phyloP scores from a whole-genome alignment of 2,113 vertebrate species.

The Coreoperca whiteheadi region DNA sequence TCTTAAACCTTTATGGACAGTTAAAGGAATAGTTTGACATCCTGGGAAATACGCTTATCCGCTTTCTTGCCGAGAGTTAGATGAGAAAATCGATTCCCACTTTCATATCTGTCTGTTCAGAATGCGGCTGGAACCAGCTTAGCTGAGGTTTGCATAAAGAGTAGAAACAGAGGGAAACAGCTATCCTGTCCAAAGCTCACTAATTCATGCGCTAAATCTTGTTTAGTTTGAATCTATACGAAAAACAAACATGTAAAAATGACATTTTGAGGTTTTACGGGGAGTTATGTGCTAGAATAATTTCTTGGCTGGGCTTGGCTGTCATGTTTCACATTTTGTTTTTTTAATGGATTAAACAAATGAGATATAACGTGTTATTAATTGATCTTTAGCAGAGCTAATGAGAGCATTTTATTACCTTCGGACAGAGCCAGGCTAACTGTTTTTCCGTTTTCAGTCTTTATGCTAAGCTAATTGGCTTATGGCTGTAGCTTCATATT shows the following conservation, averaged over 20 bases:
- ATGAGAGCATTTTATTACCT: neutral
- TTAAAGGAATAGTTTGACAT: neutral
- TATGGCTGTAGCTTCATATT: neutral
- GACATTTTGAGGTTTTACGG: neutral
- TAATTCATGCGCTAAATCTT: neutral
- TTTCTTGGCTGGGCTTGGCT: neutral
- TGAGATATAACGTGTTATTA: too few relatives aligned
- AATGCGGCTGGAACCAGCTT: neutral
- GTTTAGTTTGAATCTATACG: neutral
- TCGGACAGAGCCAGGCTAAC: neutral
- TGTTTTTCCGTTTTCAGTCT: neutral
- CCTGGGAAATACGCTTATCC: fast-evolving
- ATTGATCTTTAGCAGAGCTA: too few relatives aligned
- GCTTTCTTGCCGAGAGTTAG: neutral
- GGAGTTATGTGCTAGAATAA: neutral
- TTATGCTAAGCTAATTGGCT: neutral
- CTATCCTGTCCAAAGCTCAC: neutral
- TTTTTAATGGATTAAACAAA: neutral
- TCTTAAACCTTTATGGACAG: neutral
- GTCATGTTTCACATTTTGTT: neutral
- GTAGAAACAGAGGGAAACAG: too few relatives aligned
- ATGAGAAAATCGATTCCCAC: neutral
- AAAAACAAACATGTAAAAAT: neutral
- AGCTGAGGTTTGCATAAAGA: constrained; percentile 4
- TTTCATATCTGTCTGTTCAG: neutral